phyloP scores from a whole-genome alignment of 35 echinoderm and acorn worm species.

The Hemicentrotus pulcherrimus region DNA sequence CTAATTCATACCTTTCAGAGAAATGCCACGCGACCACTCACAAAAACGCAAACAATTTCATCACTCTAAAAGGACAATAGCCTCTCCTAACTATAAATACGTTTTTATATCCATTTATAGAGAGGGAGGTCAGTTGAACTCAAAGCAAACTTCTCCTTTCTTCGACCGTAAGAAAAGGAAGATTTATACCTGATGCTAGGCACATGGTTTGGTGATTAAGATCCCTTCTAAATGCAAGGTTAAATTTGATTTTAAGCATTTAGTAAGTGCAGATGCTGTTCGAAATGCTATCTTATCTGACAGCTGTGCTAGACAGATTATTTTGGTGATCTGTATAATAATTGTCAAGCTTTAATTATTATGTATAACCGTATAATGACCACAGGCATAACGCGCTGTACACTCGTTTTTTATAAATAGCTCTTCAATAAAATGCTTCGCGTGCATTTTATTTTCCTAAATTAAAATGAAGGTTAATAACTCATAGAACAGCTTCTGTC shows the following conservation, averaged over 20 bases:
- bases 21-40: constrained; percentile 31
- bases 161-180: neutral
- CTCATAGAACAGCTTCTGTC: too few species aligned
- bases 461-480: too few species aligned
- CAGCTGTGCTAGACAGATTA: neutral
- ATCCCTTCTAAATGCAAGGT: neutral
- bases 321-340: neutral
- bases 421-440: too few species aligned
- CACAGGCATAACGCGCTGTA: too few species aligned
- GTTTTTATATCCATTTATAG: neutral
- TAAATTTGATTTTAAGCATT: neutral
- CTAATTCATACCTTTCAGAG: neutral
- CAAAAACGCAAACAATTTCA: constrained; percentile 43
- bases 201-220: neutral
- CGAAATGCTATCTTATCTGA: neutral
- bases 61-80: neutral
- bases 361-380: too few species aligned
- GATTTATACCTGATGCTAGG: neutral
- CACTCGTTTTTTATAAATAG: too few species aligned
- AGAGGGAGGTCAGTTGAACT: neutral
- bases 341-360: neutral
- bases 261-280: neutral
- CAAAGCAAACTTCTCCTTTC: neutral
- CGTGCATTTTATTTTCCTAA: too few species aligned
- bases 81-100: neutral